Evolutionary conservation across 1,140 invertebrate genomes (phyloP).

Genomic region (Heliconius hewitsoni): DNA sequence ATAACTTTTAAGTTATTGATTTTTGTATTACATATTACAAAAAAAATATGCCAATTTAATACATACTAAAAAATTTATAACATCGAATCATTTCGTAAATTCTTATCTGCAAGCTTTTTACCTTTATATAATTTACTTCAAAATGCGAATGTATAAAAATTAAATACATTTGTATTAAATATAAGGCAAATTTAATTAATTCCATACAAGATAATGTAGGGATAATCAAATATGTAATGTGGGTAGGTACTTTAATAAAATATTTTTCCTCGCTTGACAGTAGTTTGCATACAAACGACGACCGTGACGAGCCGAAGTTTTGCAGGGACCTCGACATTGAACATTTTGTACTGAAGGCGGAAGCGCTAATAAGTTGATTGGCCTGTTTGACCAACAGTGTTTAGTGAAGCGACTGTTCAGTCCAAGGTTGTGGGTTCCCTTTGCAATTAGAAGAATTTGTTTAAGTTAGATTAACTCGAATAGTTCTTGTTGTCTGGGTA

Average conservation of each 20-base stretch:
- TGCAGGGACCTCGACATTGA: constrained; percentile 39
- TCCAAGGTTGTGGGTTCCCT: not conserved
- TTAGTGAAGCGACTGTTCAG: not conserved
- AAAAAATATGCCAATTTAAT: not conserved
- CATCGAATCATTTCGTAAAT: too few relatives aligned
- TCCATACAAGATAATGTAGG: not conserved
- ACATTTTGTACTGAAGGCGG: constrained; percentile 34
- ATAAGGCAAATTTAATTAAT: too few relatives aligned
- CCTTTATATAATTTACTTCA: too few relatives aligned
- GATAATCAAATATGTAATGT: not conserved
- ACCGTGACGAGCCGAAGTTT: constrained; percentile 45
- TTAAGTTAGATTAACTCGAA: not conserved
- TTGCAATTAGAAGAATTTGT: not conserved
- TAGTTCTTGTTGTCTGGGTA: not conserved
- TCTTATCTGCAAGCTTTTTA: too few relatives aligned
- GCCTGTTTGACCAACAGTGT: not conserved
- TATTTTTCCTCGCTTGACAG: constrained; percentile 42
- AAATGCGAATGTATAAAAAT: too few relatives aligned
- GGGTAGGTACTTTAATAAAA: constrained; percentile 24
- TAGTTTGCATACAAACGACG: constrained; percentile 50
- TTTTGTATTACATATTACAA: not conserved
- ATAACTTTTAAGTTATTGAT: not conserved
- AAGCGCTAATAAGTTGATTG: constrained; percentile 12
- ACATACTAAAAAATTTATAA: too few relatives aligned
- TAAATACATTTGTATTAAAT: too few relatives aligned